Evolutionary conservation across 2,797 vertebrate species (phyloP).

Genomic region (Propithecus perrieri): DNA sequence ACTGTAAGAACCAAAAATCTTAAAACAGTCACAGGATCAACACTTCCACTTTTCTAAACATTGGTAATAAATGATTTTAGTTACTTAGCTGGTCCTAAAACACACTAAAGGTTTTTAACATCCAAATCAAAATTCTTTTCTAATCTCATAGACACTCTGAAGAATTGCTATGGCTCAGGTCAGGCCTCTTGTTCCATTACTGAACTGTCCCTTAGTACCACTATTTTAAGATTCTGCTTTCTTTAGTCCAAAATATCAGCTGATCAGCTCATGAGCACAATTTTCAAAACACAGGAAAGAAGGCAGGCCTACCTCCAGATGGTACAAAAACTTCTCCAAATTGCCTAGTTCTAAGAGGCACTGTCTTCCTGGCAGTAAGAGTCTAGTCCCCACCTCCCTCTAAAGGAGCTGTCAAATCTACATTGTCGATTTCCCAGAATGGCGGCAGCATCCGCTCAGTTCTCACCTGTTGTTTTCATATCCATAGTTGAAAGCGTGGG

Average conservation of each 20-base stretch:
- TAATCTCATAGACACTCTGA: background rate
- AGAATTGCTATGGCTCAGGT: background rate
- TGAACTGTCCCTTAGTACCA: background rate
- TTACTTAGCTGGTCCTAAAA: background rate
- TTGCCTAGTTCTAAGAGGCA: background rate
- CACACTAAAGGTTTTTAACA: background rate
- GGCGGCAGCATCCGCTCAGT: background rate
- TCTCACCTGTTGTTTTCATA: conserved; percentile 96
- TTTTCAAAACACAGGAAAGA: background rate
- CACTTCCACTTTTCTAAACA: background rate
- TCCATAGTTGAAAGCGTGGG: conserved; percentile 95
- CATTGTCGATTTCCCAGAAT: background rate
- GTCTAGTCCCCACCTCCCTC: background rate
- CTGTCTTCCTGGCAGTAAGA: background rate
- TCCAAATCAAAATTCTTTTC: background rate
- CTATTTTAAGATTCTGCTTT: conserved; percentile 23
- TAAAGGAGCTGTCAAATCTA: background rate
- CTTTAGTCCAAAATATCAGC: background rate
- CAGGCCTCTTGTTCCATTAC: background rate
- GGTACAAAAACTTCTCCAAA: background rate
- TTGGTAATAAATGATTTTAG: background rate
- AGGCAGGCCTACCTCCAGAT: background rate
- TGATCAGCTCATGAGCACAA: background rate
- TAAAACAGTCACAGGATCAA: background rate
- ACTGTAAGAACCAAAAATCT: background rate